Base-by-base conservation (phyloP, 2,888 invertebrate species). In the Syrphus vitripennis region DNA sequence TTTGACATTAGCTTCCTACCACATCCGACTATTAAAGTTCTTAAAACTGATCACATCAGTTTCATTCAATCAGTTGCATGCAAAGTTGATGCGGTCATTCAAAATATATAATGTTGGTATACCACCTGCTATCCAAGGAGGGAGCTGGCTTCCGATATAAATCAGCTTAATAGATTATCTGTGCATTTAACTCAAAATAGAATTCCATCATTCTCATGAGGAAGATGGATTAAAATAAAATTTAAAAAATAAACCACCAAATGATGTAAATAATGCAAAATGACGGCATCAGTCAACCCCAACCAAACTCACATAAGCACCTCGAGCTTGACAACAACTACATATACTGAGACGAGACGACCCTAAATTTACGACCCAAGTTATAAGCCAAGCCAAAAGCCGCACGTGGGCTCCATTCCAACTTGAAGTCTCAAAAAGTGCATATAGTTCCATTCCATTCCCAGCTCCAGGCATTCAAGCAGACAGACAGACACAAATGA, bases 311-410 rank as follows among this genome's bases (percentile, higher is more conserved):
- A 40, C 65, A 16, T 19, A 29, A n/a, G 26, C 42, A 45, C 65
- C 45, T 55, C 55, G 16, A 55, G 55, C 55, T 29, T 5, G 16
- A 16, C 55, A 55, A 55, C 24, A n/a, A 42, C 26, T n/a, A 14
- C 9, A 42, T 14, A 16, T 0, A 6, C 34, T 34, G 12, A 16
- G n/a, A 29, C 55, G 42, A 42, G 26, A 42, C 65, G 45, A 40
- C 72, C 70, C 65, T 37, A 83, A 75, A 83, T 83, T 77, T 69
- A 78, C 67, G 67, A 48, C n/a, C 31, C 21, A 24, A 53, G 21
- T n/a, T n/a, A n/a, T n/a, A n/a, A n/a, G n/a, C n/a, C 12, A 50
- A 50, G 67, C 40, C 42, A 16, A n/a, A n/a, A 26, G 29, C 67
- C 31, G 50, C 79, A 79, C 74, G 72, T 79, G 79, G 63, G 72